Conservation (phyloP, 1,140 invertebrate genomes). For the Bombus superbus region DNA sequence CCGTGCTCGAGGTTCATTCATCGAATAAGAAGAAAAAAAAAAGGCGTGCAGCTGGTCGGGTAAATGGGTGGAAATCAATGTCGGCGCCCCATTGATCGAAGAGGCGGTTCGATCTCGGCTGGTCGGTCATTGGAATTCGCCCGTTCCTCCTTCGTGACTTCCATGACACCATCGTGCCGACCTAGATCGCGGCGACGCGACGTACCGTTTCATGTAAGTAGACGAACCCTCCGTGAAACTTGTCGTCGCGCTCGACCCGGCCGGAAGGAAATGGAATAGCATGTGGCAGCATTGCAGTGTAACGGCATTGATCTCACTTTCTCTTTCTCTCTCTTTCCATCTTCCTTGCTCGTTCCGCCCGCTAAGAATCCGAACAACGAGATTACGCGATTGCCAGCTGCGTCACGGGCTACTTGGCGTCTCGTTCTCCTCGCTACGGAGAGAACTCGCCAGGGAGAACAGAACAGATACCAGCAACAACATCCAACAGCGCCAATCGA, state of each 20-base stretch:
- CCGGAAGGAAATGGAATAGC: conserved; percentile 54
- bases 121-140: conserved; percentile 14
- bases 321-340: not conserved
- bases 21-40: conserved; percentile 15
- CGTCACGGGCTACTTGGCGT: not conserved
- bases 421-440: not conserved
- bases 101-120: conserved; percentile 21
- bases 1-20: conserved; percentile 31
- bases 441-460: no score
- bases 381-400: not conserved
- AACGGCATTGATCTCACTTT: conserved; percentile 60
- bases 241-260: conserved; percentile 24
- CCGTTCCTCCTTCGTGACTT: conserved; percentile 50
- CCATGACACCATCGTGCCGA: conserved; percentile 26
- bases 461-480: no score
- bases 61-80: conserved; percentile 37
- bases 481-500: no score
- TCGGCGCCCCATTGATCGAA: conserved; percentile 26
- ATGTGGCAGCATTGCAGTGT: conserved; percentile 59
- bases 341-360: not conserved
- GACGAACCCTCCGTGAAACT: conserved; percentile 49
- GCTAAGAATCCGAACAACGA: not conserved
- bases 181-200: conserved; percentile 24
- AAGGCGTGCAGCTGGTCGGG: not conserved
- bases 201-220: conserved; percentile 37